Conservation (phyloP, 2,888 invertebrate genomes). For the Tetanocera ferruginea region DNA sequence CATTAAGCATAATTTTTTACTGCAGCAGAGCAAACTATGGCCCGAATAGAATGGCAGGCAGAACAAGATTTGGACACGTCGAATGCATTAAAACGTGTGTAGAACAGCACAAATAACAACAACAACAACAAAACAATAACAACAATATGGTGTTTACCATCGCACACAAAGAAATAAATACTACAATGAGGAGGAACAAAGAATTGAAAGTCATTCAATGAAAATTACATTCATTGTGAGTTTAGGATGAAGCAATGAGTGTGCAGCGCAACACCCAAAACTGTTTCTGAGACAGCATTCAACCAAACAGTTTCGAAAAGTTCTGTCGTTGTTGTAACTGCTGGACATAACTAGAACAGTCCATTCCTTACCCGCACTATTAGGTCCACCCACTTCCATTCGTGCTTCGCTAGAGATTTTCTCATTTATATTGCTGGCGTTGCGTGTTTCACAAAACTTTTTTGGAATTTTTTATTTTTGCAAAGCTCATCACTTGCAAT, state of each 20-base stretch:
- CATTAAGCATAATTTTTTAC: conserved; percentile 14
- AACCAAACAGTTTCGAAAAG: too few relatives aligned
- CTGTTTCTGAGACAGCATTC: too few relatives aligned
- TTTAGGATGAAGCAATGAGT: background rate
- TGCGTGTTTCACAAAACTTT: conserved; percentile 36
- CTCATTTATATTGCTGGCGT: conserved; percentile 31
- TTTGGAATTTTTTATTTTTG: conserved; percentile 17
- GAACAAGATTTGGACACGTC: background rate
- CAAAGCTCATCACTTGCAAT: conserved; percentile 38
- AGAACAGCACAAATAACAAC: background rate
- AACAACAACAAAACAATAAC: background rate
- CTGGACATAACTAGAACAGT: background rate
- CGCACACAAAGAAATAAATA: background rate
- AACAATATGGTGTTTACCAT: background rate
- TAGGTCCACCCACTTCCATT: background rate
- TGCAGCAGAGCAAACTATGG: background rate
- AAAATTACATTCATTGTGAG: conserved; percentile 42
- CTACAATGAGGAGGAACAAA: background rate
- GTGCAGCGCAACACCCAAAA: background rate
- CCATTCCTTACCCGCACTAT: background rate
- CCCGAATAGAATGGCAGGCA: background rate
- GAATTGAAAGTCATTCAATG: conserved; percentile 41
- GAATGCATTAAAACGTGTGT: background rate
- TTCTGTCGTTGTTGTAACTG: background rate
- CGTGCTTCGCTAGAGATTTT: background rate